Evolutionary conservation across 2,113 vertebrate species (phyloP), one percentile per base, ranked within the genome.

Genomic region (Pelobates fuscus): DNA sequence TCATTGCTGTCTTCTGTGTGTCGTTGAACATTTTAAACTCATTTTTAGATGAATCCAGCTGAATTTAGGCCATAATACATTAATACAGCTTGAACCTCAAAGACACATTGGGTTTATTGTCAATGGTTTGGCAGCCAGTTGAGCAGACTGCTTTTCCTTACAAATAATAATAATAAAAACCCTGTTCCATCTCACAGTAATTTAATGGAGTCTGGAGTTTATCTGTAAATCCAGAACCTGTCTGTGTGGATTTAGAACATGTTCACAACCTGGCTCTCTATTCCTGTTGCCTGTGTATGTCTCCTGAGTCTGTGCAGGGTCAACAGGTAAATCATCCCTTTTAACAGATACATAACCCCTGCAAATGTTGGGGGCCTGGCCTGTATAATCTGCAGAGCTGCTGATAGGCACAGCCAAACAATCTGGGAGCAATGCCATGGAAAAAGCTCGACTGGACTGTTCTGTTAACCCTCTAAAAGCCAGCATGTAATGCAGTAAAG

Each of bases 191-290:
- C 71, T 80, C 81, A 72, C 70, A 67, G 66, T 21, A 49, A 69
- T 76, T 78, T 41, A 71, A 29, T 63, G 0, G 6, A 65, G 82
- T 32, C 84, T 85, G 85, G 84, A 77, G 70, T 80, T 77, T 18
- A 43, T 84, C 86, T 80, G 67, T 44, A 52, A 54, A 10, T 54
- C 57, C 76, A 77, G 68, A 52, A 77, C 49, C 67, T 21, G 63
- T 65, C 73, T 81, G 72, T n/a, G 23, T 69, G 78, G 66, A 70
- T 54, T 12, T 43, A n/a, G 30, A 55, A 67, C 78, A 30, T 6
- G 0, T 49, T 21, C 63, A 25, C 7, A 25, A 37, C 71, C 70
- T 78, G 59, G 18, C 27, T 37, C 62, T 78, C 67, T 43, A 73
- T 61, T 77, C 26, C 73, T 77, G 73, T 46, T 66, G 26, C 37